phyloP scores from a whole-genome alignment of 2,888 invertebrate species.

The Ormyrus rosae region DNA sequence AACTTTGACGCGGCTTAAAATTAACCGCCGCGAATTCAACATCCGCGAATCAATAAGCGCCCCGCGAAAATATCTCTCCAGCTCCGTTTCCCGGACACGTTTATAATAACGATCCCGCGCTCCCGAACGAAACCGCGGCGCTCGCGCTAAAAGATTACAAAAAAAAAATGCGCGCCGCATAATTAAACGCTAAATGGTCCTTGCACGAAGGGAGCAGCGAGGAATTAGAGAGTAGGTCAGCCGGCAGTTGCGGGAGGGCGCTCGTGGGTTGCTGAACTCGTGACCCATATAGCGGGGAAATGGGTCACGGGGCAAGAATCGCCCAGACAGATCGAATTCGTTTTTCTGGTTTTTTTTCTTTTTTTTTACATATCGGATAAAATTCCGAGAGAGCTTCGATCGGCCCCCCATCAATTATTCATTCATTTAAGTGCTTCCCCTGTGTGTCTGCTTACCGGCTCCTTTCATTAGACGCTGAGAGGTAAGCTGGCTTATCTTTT shows the following conservation, averaged over 20 bases:
- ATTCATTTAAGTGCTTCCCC: no score
- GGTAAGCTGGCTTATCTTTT: background rate
- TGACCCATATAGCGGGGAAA: slow-evolving; percentile 68
- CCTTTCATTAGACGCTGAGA: background rate
- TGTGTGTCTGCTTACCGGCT: no score
- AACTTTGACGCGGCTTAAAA: background rate
- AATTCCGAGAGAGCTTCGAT: no score
- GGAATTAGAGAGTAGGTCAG: slow-evolving; percentile 58
- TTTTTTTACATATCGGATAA: no score
- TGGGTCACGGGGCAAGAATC: slow-evolving; percentile 67
- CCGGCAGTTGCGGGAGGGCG: slow-evolving; percentile 55
- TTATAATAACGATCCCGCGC: no score
- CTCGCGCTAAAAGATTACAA: background rate
- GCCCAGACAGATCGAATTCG: slow-evolving; percentile 62
- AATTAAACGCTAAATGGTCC: slow-evolving; percentile 13
- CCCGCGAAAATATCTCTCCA: no score
- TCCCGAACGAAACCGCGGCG: no score
- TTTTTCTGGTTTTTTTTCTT: background rate
- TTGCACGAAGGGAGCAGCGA: slow-evolving; percentile 4
- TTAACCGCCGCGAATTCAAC: no score
- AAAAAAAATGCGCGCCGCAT: background rate
- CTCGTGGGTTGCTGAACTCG: slow-evolving; percentile 68
- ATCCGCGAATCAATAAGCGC: no score
- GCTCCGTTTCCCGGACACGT: no score
- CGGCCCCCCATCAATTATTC: no score